Conservation (phyloP, 1,140 invertebrate species). For the Pseudomyrmex pallidus region DNA sequence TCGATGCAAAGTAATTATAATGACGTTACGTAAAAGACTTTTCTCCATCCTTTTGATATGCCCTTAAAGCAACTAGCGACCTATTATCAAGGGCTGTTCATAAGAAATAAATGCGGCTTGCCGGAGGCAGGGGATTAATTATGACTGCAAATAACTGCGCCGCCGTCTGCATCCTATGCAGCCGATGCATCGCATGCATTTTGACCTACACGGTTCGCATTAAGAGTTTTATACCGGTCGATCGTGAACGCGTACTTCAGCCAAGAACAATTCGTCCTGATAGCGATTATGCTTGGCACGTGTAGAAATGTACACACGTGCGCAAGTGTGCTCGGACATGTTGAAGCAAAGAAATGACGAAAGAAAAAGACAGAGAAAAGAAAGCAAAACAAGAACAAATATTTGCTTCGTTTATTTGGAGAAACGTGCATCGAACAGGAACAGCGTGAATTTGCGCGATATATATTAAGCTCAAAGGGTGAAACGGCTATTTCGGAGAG, state of each 20-base stretch:
- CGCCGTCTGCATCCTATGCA: background rate
- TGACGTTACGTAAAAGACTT: conserved; percentile 5
- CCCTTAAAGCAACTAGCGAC: background rate
- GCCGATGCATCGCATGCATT: background rate
- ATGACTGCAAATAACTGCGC: conserved; percentile 16
- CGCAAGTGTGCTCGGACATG: background rate
- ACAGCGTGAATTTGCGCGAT: background rate
- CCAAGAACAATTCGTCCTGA: conserved; percentile 54
- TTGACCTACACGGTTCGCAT: background rate
- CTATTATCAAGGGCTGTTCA: background rate
- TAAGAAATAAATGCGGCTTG: background rate
- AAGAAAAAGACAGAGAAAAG: conserved; percentile 29
- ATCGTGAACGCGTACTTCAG: conserved; percentile 14
- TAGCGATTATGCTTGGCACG: conserved; percentile 58
- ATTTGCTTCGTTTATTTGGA: conserved; percentile 68
- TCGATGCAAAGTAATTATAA: conserved; percentile 24
- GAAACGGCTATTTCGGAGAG: background rate
- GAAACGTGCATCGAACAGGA: conserved; percentile 28
- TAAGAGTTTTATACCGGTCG: background rate
- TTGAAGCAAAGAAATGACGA: background rate
- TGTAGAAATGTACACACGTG: conserved; percentile 11
- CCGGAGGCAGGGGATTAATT: conserved; percentile 27
- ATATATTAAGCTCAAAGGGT: conserved; percentile 23
- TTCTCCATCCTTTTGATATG: background rate
- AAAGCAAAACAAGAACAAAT: conserved; percentile 69